Evolutionary conservation across 2,888 invertebrate genomes (phyloP).

Genomic region (Heliconius aoede): DNA sequence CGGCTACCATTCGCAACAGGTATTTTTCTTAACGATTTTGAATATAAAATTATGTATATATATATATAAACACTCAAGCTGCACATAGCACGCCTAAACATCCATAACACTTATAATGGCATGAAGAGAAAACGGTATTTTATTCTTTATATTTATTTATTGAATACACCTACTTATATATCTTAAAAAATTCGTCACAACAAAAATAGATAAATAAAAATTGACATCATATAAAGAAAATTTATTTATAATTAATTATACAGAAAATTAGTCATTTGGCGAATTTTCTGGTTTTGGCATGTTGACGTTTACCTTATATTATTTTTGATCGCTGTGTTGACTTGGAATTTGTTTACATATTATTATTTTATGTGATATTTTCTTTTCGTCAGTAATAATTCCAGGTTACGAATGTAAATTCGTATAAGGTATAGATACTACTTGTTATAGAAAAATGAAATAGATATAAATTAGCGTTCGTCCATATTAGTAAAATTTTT

Average conservation of each 20-base stretch:
- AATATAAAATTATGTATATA: slow-evolving; percentile 52
- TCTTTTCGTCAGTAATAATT: not conserved
- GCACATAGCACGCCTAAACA: slow-evolving; percentile 69
- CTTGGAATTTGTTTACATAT: slow-evolving; percentile 6
- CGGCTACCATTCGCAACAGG: slow-evolving; percentile 85
- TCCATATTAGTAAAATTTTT: slow-evolving; percentile 51
- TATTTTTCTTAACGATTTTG: slow-evolving; percentile 57
- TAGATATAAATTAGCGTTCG: slow-evolving; percentile 12
- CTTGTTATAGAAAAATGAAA: not conserved
- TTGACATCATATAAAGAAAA: not conserved
- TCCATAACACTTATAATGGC: slow-evolving; percentile 52
- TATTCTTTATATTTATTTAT: not conserved
- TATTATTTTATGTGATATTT: slow-evolving; percentile 2
- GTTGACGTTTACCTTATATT: slow-evolving; percentile 1
- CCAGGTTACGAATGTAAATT: not conserved
- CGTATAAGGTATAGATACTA: not conserved
- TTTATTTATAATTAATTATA: no score
- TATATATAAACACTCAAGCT: slow-evolving; percentile 64
- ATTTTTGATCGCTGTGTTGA: not conserved
- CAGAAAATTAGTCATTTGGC: not conserved
- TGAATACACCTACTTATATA: not conserved
- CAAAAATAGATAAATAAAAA: not conserved
- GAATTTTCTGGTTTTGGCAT: not conserved
- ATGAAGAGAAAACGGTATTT: slow-evolving; percentile 13
- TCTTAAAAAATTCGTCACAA: not conserved